Evolutionary conservation across 2,797 vertebrate genomes (phyloP).

Genomic region (Bufotes viridis): DNA sequence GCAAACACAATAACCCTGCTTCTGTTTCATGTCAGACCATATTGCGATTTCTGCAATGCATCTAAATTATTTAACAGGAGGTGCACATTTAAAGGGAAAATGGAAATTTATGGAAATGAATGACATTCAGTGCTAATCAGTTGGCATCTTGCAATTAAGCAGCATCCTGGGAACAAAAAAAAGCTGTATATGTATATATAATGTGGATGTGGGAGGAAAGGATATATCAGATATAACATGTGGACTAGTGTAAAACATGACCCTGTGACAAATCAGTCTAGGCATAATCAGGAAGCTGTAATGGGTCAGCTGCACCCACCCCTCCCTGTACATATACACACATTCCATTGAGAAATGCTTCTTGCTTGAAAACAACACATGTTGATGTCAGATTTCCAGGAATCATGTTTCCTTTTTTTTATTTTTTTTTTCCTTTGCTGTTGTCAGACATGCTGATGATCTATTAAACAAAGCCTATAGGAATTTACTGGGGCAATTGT

Average conservation of each 20-base stretch:
- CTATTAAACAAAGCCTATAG: conserved; percentile 96
- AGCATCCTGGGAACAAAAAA: conserved; percentile 18
- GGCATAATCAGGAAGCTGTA: conserved; percentile 59
- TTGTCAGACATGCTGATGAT: conserved; percentile 89
- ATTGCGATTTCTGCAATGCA: conserved; percentile 49
- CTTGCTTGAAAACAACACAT: conserved; percentile 59
- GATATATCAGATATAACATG: conserved; percentile 40
- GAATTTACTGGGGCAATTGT: conserved; percentile 91
- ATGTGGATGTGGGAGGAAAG: conserved; percentile 44
- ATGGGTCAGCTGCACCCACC: conserved; percentile 41
- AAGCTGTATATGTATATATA: background rate
- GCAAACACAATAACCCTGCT: conserved; percentile 54
- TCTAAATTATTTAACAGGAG: conserved; percentile 52
- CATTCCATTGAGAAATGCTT: conserved; percentile 57
- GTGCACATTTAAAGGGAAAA: conserved; percentile 42
- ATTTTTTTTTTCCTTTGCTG: conserved; percentile 78
- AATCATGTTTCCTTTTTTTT: conserved; percentile 69
- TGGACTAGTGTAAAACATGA: conserved; percentile 58
- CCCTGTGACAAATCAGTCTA: conserved; percentile 56
- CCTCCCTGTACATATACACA: conserved; percentile 19
- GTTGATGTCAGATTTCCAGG: conserved; percentile 60
- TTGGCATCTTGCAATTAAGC: conserved; percentile 52
- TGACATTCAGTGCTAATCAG: conserved; percentile 45
- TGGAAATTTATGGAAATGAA: conserved; percentile 56
- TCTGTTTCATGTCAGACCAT: conserved; percentile 57